Evolutionary conservation across 2,113 vertebrate genomes (phyloP), one percentile per base, ranked within the genome.

Genomic region (Phasianus colchicus): DNA sequence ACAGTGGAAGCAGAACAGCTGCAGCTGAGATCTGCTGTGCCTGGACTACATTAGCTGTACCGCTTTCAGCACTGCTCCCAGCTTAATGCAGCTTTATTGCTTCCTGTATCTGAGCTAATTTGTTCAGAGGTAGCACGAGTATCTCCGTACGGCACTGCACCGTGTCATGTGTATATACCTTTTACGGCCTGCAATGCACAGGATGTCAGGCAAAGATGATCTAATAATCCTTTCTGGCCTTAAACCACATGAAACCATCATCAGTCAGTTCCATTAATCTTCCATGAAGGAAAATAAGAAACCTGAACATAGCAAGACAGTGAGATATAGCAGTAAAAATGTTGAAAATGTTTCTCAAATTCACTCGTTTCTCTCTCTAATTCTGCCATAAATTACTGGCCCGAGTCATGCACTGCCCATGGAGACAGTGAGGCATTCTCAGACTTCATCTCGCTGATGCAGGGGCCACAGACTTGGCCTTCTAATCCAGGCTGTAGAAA

Each of bases 221-320:
- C 95, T 92, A 94, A 90, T 93, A 96, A 96, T 94, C 94, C 94
- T 96, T 93, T 96, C 94, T 94, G 96, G 92, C 89, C 81, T 85
- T 94, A 95, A 96, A 95, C 83, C 1, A 0, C 66, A 92, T 94
- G 89, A 92, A 96, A 90, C 70, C 84, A 18, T 94, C 94, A 95
- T 81, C 91, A 90, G 90, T 90, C 94, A 82, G 66, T 88, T 93
- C 70, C 92, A 96, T 95, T 95, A 95, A 92, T 94, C 93, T 95
- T 90, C 92, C 95, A 43, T 82, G 92, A 94, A 88, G 77, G 70
- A 95, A 92, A 95, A 94, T 89, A 91, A 93, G 88, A 88, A 85
- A 96, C 92, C 88, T 93, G 83, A 95, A 95, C 88, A 73, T 66
- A 95, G 86, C 90, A 82, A 93, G 89, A 90, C 88, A 81, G 63